Evolutionary conservation across 2,888 invertebrate species (phyloP), one percentile per base, ranked within the genome.

Genomic region (Pardosa pseudoannulata): DNA sequence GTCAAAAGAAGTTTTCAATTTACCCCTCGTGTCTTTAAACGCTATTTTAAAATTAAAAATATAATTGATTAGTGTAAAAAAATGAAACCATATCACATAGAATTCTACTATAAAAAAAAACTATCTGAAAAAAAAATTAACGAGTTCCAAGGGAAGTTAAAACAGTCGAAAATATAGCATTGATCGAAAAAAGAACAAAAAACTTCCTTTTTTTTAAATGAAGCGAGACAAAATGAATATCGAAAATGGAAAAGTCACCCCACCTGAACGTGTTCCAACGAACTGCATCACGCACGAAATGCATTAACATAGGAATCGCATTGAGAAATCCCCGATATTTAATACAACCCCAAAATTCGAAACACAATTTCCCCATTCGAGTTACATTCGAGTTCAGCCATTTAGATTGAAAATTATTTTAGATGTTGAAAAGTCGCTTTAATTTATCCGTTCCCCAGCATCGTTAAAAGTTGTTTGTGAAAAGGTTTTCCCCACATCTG

Each of bases 381-480:
- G 46, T 9, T 36, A 9, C 46, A 6, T 9, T 46, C 16, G 5
- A 46, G 46, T 36, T 36, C 36, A 36, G 11, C 46, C 46, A 46
- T 46, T 46, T 46, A 16, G 46, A 46, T 46, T 16, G 11, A 16
- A 68, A 68, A 68, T 68, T 68, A 68, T 68, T 68, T 68, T 36
- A 68, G 68, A 68, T 31, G 68, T 39, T 68, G 68, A 68, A 68
- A 68, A 68, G 29, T 36, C 68, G 23, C 68, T 68, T 68, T 68
- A 68, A 68, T 68, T 68, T 68, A 36, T 36, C 68, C 68, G 5
- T 16, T 31, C 23, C 36, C 39, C 16, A 6, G 7, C 46, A 11
- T 46, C 16, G 46, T 16, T 46, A 9, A 46, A 46, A 46, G 46
- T 46, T 46, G 46, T 46, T 16, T 46, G 46, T 6, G 46, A 46